These are phyloP conservation scores for Kryptolebias marmoratus DNA, from an alignment of 2,113 vertebrate species.

Conservation along the genomic window DNA sequence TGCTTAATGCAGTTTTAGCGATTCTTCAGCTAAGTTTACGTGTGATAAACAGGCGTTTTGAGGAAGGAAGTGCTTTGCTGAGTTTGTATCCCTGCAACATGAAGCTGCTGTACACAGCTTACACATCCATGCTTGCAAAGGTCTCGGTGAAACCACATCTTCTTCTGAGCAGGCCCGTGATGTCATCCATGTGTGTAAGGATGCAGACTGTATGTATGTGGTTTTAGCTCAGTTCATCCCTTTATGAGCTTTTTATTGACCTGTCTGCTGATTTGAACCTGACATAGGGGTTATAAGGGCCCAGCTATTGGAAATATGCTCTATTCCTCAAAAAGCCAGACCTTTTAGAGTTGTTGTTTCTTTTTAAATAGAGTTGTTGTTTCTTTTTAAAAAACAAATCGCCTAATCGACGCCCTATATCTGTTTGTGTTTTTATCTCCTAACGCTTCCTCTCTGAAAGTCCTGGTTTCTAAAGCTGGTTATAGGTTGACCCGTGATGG, in stretches of 20 bases:
- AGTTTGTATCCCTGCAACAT: constrained; percentile 21
- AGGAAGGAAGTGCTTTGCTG: constrained; percentile 44
- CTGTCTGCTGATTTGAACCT: background rate
- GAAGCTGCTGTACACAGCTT: background rate
- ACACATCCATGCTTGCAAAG: background rate
- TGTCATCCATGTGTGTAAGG: background rate
- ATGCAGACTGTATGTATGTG: background rate
- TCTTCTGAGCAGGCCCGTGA: background rate
- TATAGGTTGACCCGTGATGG: too few species aligned
- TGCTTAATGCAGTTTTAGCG: background rate
- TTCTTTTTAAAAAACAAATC: too few species aligned
- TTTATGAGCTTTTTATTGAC: background rate
- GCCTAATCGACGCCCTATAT: too few species aligned
- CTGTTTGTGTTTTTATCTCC: too few species aligned
- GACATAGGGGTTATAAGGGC: background rate
- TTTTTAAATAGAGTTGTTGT: too few species aligned
- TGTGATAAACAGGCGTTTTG: background rate
- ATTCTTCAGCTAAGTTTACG: constrained; percentile 1
- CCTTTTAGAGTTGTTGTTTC: too few species aligned
- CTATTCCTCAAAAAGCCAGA: too few species aligned
- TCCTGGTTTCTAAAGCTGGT: too few species aligned
- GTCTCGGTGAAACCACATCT: constrained; percentile 41
- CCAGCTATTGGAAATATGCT: background rate
- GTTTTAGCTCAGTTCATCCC: background rate
- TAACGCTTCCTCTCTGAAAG: too few species aligned